Conservation (phyloP, 1,140 invertebrate species). For the Pogonus chalceus region DNA sequence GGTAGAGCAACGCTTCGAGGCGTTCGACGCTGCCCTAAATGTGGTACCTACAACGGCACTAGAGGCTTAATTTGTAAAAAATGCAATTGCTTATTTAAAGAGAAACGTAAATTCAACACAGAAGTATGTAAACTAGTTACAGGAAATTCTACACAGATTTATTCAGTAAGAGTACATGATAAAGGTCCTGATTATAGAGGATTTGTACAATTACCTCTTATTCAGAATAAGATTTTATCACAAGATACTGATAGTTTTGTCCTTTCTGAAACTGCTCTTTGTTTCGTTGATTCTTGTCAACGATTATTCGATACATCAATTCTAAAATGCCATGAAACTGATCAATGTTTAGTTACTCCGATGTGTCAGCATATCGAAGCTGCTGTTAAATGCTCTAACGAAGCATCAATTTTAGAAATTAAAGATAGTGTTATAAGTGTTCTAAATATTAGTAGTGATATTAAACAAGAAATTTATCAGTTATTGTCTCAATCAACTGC, state of each 20-base stretch:
- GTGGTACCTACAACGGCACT: conserved; percentile 68
- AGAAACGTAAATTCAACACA: conserved; percentile 50
- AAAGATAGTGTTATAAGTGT: conserved; percentile 55
- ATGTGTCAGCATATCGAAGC: conserved; percentile 60
- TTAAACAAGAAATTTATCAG: conserved; percentile 57
- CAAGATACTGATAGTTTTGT: conserved; percentile 36
- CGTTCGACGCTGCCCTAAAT: conserved; percentile 67
- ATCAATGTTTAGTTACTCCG: conserved; percentile 12
- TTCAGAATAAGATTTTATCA: conserved; percentile 38
- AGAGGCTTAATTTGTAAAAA: conserved; percentile 67
- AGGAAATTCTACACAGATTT: conserved; percentile 50
- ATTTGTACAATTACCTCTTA: conserved; percentile 60
- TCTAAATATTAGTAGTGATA: conserved; percentile 51
- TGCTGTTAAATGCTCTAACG: conserved; percentile 52
- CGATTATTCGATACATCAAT: conserved; percentile 44
- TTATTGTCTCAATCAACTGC: conserved; percentile 53
- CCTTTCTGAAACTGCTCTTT: conserved; percentile 45
- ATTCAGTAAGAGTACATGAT: conserved; percentile 57
- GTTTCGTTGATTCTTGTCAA: conserved; percentile 58
- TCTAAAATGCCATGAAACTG: conserved; percentile 45
- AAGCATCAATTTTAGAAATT: conserved; percentile 46
- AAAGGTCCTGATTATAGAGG: conserved; percentile 61
- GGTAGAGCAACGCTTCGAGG: conserved; percentile 33
- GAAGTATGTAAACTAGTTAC: conserved; percentile 62
- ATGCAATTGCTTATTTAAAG: conserved; percentile 62